phyloP scores from a whole-genome alignment of 2,113 vertebrate species.

The Paracanthobrama guichenoti region DNA sequence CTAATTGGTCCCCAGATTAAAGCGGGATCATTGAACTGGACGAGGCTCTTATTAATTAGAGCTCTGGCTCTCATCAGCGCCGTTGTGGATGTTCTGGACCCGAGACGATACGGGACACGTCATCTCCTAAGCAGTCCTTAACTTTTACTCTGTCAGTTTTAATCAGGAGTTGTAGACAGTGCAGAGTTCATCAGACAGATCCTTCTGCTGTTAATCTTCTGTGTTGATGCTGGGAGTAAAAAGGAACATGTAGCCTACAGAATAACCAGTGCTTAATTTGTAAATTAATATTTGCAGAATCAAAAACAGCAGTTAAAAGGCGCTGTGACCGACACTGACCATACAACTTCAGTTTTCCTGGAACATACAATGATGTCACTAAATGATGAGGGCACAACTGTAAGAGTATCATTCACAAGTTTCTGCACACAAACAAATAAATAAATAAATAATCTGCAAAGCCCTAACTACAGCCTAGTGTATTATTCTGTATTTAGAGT shows the following conservation, averaged over 20 bases:
- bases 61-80: constrained; percentile 36
- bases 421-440: no score
- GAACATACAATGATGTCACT: no score
- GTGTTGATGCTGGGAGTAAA: neutral
- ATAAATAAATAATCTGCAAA: no score
- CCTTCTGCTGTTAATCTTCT: neutral
- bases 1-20: constrained; percentile 75
- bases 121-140: constrained; percentile 43
- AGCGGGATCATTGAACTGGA: constrained; percentile 59
- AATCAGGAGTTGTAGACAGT: neutral
- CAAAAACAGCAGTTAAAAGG: no score
- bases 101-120: neutral
- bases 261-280: no score
- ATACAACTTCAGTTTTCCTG: no score
- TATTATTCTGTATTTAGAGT: no score
- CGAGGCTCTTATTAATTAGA: constrained; percentile 69
- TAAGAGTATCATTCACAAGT: no score
- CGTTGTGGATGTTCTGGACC: constrained; percentile 18
- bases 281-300: no score
- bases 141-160: constrained; percentile 43
- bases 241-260: neutral
- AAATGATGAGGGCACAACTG: no score
- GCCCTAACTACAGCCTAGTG: no score
- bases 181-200: neutral
- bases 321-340: no score